These are phyloP conservation scores for Loriculus beryllinus DNA, from an alignment of 2,797 vertebrate genomes.

Conservation along the genomic window DNA sequence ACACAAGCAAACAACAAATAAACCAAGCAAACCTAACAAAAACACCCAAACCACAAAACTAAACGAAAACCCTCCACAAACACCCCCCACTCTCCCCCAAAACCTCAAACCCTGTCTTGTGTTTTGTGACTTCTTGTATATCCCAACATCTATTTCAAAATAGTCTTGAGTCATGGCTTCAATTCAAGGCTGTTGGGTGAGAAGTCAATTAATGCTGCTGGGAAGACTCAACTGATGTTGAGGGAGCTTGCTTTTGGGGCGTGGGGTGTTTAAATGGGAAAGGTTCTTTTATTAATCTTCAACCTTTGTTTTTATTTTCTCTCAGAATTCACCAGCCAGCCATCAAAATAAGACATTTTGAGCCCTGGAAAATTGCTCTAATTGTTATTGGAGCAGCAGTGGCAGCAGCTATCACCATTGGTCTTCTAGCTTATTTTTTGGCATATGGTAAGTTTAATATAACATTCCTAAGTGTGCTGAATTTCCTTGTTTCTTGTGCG, in stretches of 20 bases:
- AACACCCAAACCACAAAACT: background rate
- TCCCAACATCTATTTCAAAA: background rate
- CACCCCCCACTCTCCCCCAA: background rate
- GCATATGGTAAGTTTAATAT: constrained; percentile 57
- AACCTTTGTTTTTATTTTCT: background rate
- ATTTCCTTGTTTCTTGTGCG: background rate
- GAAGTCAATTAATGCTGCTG: background rate
- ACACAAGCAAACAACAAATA: accelerated
- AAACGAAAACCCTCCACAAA: background rate
- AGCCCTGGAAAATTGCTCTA: constrained; percentile 66
- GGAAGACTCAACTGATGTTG: background rate
- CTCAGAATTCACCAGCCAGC: constrained; percentile 44
- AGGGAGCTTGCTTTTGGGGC: accelerated
- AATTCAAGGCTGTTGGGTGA: background rate
- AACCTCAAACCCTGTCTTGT: background rate
- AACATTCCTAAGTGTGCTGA: background rate
- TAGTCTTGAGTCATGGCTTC: background rate
- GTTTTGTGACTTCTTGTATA: background rate
- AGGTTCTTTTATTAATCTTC: background rate
- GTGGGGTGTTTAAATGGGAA: background rate
- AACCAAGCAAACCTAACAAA: background rate
- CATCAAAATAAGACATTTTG: constrained; percentile 29
- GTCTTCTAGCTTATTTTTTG: constrained; percentile 66
- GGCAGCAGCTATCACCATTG: constrained; percentile 36
- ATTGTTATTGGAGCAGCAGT: constrained; percentile 26